Base-by-base conservation (phyloP, 1,140 invertebrate species). In the Steinernema khuongi region DNA sequence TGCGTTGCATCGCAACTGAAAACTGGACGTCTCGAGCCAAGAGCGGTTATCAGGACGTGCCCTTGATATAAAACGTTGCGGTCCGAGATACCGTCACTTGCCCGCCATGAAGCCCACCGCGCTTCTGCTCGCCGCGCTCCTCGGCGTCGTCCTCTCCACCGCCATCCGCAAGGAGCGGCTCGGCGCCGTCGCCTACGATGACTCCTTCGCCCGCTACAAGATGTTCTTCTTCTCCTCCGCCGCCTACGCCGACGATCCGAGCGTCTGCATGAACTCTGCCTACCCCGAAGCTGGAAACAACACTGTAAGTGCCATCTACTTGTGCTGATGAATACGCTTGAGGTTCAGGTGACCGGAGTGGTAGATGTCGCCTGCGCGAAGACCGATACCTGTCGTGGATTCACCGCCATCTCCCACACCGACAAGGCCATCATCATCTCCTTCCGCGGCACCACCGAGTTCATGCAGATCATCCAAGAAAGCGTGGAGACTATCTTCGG, bases 221-320 rank as follows among this genome's bases (percentile, higher is more conserved):
- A 11, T 72, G 29, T 28, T 72, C 11, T 44, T 44, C 26, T n/a
- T 66, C 17, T 4, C 28, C 26, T 44, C 71, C n/a, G 71, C 60
- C 28, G 71, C 71, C 14, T 72, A 72, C 71, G 66, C 66, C 26
- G 26, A 30, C n/a, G 43, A 68, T n/a, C 67, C 71, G 11, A 28
- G 28, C 2, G 26, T 1, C 28, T 72, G 71, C 33, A 31, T 72
- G 69, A 31, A 71, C 4, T 2, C 2, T 26, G 30, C n/a, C n/a
- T n/a, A n/a, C n/a, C n/a, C n/a, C n/a, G n/a, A n/a, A n/a, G n/a
- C n/a, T n/a, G n/a, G n/a, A n/a, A n/a, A n/a, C n/a, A 31, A 7
- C 19, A 4, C 14, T 7, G 50, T 60, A 60, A 22, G 50, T 22
- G 22, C 50, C 4, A 4, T 60, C 11, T 11, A 4, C 14, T 22